Evolutionary conservation across 2,113 vertebrate genomes (phyloP).

Genomic region (Ammodytes marinus): DNA sequence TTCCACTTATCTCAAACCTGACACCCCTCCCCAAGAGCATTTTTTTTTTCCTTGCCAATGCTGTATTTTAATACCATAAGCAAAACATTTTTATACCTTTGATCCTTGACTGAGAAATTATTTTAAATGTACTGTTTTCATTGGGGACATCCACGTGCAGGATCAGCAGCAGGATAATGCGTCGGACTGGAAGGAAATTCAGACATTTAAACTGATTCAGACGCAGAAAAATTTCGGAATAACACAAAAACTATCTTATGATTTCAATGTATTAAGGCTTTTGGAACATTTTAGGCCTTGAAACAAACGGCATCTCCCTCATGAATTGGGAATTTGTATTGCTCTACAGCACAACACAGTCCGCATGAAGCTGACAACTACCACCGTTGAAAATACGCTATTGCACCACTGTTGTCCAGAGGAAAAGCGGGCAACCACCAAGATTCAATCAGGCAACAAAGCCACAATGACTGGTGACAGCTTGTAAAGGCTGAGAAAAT

Average conservation of each 20-base stretch:
- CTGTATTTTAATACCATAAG: neutral
- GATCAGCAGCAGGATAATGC: neutral
- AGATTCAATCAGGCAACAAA: slow-evolving; percentile 50
- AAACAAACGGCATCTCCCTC: neutral
- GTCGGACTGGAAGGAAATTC: neutral
- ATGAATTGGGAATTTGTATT: neutral
- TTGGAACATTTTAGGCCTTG: neutral
- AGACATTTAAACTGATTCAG: neutral
- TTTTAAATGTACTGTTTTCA: neutral
- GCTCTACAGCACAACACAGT: neutral
- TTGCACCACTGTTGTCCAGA: neutral
- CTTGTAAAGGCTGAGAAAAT: slow-evolving; percentile 64
- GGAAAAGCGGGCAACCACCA: slow-evolving; percentile 11
- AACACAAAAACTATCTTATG: neutral
- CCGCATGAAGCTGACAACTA: neutral
- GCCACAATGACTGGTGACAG: slow-evolving; percentile 53
- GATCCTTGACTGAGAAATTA: neutral
- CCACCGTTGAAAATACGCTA: neutral
- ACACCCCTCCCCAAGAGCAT: neutral
- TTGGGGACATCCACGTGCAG: neutral
- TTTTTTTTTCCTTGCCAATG: neutral
- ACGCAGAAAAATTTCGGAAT: neutral
- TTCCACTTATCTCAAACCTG: neutral
- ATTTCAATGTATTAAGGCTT: neutral
- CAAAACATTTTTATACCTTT: neutral